Evolutionary conservation across 2,888 invertebrate species (phyloP), one percentile per base, ranked within the genome.

Genomic region (Euphydryas editha): DNA sequence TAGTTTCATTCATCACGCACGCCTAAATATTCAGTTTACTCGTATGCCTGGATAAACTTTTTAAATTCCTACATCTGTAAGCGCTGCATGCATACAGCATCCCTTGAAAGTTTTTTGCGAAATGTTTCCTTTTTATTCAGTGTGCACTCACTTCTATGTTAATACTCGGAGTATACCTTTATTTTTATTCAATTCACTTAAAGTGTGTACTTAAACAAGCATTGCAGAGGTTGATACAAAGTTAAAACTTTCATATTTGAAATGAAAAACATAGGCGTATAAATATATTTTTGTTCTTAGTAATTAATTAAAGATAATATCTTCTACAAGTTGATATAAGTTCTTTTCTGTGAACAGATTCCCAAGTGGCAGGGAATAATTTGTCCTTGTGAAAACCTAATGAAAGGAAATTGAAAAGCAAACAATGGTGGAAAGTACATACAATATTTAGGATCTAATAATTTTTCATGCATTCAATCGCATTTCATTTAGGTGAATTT

Each of bases 1-100:
- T 67, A 24, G 58, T 69, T 71, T 69, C 65, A 72, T 69, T 68
- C 65, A 70, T 69, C 67, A 70, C 59, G 61, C 47, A 66, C 30
- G 66, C 59, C 59, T 57, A 49, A 62, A 62, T 63, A 67, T 61
- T 61, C 56, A 61, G 60, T 65, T 67, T 64, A 57, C 66, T 64
- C 44, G 59, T 62, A 65, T 24, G 62, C 66, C 60, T 56, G 30
- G 60, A 56, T 51, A 68, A 62, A 62, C 71, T 69, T 64, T 71
- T 65, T 62, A 67, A 60, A 64, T 62, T 44, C 57, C 64, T 58
- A 64, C 64, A 65, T 51, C 47, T 59, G 58, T 55, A 55, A 42
- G 59, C 42, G 21, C 17, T 54, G 49, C 55, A 56, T 36, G 42
- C 49, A 61, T 15, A 7, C 24, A 64, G 54, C 36, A 54, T 55